These are phyloP conservation scores for Dryobates pubescens DNA, from an alignment of 2,797 vertebrate genomes.

Conservation along the genomic window DNA sequence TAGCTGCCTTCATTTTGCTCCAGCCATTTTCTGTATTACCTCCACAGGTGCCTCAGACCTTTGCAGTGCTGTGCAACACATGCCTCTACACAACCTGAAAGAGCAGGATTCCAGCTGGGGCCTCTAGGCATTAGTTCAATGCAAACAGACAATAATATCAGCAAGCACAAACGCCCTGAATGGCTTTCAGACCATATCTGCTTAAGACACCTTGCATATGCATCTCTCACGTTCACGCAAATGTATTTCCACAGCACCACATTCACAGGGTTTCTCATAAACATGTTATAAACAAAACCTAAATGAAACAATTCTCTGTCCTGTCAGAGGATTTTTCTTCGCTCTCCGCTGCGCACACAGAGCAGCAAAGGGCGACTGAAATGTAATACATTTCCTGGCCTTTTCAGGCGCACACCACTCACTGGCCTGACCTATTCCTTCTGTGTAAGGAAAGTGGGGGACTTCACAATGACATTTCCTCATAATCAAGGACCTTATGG, in stretches of 20 bases:
- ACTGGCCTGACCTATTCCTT: not conserved
- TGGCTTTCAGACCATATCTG: not conserved
- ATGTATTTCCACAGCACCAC: not conserved
- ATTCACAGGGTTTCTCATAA: not conserved
- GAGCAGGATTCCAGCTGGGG: not conserved
- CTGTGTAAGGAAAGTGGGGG: not conserved
- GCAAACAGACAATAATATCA: not conserved
- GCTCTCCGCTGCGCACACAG: not conserved
- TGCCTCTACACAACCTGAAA: not conserved
- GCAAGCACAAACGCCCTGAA: not conserved
- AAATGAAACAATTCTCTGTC: not conserved
- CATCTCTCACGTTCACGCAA: rapidly evolving
- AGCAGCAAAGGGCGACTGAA: not conserved
- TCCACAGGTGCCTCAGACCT: rapidly evolving
- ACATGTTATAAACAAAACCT: not conserved
- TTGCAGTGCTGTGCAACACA: not conserved
- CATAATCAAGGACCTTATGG: not conserved
- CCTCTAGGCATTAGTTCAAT: not conserved
- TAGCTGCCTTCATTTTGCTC: rapidly evolving
- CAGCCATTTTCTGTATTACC: not conserved
- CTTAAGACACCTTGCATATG: not conserved
- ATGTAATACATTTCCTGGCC: not conserved
- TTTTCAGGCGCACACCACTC: not conserved
- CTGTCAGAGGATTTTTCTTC: not conserved
- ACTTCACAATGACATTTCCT: not conserved